phyloP scores from a whole-genome alignment of 2,113 vertebrate species.

The Leucoraja erinaceus region DNA sequence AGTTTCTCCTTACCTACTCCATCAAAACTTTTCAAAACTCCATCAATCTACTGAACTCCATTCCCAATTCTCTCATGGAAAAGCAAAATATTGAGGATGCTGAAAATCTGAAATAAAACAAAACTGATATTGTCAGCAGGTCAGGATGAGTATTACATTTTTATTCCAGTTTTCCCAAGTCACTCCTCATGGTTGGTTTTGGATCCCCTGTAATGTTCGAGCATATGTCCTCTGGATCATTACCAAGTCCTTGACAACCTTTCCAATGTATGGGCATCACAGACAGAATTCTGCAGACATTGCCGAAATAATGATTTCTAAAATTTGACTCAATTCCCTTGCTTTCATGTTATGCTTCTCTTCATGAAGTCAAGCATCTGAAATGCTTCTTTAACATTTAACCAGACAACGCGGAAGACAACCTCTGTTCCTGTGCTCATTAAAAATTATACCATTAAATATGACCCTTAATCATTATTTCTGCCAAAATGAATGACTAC shows the following conservation, averaged over 20 bases:
- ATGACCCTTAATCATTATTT: background rate
- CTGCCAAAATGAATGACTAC: background rate
- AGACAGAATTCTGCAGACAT: background rate
- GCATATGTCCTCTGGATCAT: background rate
- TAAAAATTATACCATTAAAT: too few relatives aligned
- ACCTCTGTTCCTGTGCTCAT: too few relatives aligned
- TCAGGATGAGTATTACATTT: background rate
- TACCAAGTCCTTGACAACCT: background rate
- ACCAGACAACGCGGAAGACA: too few relatives aligned
- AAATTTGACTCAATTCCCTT: background rate
- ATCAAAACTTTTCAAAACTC: background rate
- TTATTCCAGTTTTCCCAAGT: background rate
- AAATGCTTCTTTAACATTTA: background rate
- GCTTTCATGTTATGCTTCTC: background rate
- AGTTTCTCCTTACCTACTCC: background rate
- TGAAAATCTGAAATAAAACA: background rate
- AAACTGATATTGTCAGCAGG: background rate
- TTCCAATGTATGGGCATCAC: background rate
- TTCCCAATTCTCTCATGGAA: background rate
- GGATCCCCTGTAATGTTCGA: background rate
- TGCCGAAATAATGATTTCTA: background rate
- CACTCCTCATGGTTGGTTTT: background rate
- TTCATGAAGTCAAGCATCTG: background rate
- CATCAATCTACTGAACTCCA: background rate
- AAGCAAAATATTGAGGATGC: background rate